Conservation (phyloP, 2,797 vertebrate species). For the Poecile montanus region DNA sequence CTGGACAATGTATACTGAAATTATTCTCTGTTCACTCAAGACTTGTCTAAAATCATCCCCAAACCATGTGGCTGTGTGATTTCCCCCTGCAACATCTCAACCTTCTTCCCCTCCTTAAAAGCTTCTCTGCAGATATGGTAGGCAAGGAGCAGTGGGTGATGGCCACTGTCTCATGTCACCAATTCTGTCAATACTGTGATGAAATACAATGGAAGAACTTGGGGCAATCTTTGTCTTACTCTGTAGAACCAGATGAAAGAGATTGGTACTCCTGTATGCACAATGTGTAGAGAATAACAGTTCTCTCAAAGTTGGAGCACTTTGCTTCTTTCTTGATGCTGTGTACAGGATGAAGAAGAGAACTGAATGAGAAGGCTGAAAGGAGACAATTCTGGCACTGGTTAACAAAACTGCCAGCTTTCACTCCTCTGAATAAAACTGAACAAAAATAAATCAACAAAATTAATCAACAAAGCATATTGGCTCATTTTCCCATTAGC, state of each 20-base stretch:
- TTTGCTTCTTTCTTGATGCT: background rate
- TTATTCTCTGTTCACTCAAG: background rate
- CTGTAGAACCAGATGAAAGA: background rate
- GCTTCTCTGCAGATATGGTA: background rate
- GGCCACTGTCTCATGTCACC: background rate
- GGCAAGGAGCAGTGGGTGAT: background rate
- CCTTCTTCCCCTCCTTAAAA: background rate
- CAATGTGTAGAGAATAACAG: background rate
- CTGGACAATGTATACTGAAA: background rate
- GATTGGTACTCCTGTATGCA: background rate
- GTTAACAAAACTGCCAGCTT: background rate
- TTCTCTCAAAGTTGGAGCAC: background rate
- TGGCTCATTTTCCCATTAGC: background rate
- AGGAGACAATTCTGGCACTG: background rate
- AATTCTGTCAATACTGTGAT: background rate
- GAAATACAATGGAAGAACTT: background rate
- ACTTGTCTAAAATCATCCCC: background rate
- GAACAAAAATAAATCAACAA: background rate
- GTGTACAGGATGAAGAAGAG: background rate
- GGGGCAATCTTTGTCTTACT: background rate
- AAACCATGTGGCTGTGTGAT: background rate
- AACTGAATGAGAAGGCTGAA: background rate
- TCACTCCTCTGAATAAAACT: background rate
- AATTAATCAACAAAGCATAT: background rate
- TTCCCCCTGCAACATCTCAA: background rate